Percentiles rank a stretch among this genome's conserved stretches.
Conservation (phyloP, 2,888 invertebrate species). For the Blastobasis lacticolella region DNA sequence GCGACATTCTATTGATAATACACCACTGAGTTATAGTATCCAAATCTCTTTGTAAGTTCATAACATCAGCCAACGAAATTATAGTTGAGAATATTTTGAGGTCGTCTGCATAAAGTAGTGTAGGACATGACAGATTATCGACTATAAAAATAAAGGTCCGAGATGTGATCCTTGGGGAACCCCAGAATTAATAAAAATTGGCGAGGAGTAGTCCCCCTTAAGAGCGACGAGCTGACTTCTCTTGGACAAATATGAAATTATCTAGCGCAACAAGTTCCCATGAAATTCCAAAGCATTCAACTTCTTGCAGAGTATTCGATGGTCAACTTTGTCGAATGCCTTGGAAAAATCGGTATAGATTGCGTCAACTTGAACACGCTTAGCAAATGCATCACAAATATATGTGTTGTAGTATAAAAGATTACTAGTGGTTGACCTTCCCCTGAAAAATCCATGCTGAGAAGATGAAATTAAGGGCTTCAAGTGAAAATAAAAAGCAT, state of each 20-base stretch:
- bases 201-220: background rate
- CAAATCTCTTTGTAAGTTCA: background rate
- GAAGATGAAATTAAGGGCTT: background rate
- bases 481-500: conserved; percentile 3
- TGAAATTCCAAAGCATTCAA: background rate
- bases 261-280: background rate
- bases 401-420: conserved; percentile 4
- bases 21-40: background rate
- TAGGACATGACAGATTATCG: background rate
- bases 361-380: conserved; percentile 1
- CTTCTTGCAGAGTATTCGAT: conserved; percentile 1
- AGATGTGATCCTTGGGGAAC: too few species aligned
- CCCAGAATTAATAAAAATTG: too few species aligned
- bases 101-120: background rate
- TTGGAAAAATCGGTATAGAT: conserved; percentile 1
- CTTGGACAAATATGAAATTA: background rate
- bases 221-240: background rate
- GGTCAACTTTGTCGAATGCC: too few species aligned
- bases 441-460: conserved; percentile 8
- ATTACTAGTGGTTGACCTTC: conserved; percentile 7
- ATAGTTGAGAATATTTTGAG: background rate
- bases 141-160: too few species aligned
- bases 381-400: conserved; percentile 1
- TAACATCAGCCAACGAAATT: background rate
- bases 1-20: background rate